Evolutionary conservation across 2,113 vertebrate species (phyloP).

Genomic region (Hypanus sabinus): DNA sequence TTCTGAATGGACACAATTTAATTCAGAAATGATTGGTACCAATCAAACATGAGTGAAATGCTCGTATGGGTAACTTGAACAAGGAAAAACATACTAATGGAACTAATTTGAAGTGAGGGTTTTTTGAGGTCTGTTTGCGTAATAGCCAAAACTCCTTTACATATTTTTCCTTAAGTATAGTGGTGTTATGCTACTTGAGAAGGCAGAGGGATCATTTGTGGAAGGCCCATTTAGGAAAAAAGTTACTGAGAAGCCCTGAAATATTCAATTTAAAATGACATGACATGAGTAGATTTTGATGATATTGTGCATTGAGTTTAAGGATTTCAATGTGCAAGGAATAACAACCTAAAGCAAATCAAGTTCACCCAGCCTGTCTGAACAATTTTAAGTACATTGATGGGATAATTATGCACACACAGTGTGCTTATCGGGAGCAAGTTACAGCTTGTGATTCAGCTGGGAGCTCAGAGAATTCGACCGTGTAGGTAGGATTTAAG

Average conservation of each 20-base stretch:
- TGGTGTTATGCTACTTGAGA: not conserved
- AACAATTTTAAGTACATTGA: not conserved
- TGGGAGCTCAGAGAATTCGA: too few species aligned
- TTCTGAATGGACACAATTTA: too few species aligned
- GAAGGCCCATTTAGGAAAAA: not conserved
- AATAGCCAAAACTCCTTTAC: not conserved
- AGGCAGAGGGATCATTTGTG: not conserved
- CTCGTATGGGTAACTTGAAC: too few species aligned
- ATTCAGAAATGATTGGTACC: too few species aligned
- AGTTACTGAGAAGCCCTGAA: not conserved
- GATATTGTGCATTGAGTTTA: not conserved
- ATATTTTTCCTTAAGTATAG: not conserved
- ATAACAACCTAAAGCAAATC: not conserved
- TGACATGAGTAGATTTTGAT: not conserved
- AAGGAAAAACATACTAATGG: too few species aligned
- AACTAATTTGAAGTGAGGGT: too few species aligned
- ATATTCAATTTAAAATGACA: not conserved
- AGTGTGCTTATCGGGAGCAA: not conserved
- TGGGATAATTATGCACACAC: not conserved
- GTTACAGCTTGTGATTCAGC: too few species aligned
- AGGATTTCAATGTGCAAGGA: not conserved
- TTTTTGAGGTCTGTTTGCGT: not conserved
- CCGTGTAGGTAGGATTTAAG: too few species aligned
- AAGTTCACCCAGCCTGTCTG: not conserved
- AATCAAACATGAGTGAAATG: too few species aligned